A percentile compares a stretch with the other conserved stretches of the same genome.
phyloP scores from a whole-genome alignment of 2,888 invertebrate species.

The Rotaria macrura region DNA sequence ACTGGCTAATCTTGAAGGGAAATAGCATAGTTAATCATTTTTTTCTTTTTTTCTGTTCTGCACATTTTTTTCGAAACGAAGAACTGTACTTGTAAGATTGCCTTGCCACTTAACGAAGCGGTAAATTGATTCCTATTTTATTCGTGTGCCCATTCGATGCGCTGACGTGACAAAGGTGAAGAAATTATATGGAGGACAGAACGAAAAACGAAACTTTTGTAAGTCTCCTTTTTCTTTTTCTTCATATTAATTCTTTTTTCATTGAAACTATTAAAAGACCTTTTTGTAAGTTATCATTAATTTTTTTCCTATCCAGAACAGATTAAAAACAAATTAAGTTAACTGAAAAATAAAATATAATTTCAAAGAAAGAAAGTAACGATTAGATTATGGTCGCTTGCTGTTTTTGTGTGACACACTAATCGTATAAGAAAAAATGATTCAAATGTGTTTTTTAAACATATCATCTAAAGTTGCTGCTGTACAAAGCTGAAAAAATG shows the following conservation, averaged over 20 bases:
- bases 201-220: neutral
- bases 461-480: neutral
- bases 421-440: neutral
- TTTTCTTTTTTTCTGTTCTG: neutral
- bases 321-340: neutral
- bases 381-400: neutral
- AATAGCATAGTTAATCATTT: neutral
- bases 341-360: neutral
- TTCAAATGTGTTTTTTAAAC: neutral
- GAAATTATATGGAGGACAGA: neutral
- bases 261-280: too few species aligned
- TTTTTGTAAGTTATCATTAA: too few species aligned
- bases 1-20: neutral
- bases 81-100: neutral
- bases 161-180: neutral
- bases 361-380: neutral
- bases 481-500: too few species aligned
- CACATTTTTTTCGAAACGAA: neutral
- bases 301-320: too few species aligned
- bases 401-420: neutral
- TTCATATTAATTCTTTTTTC: too few species aligned
- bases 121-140: neutral
- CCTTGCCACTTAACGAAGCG: neutral
- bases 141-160: neutral
- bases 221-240: neutral